Percentiles rank a stretch among this genome's conserved stretches.
Evolutionary conservation across 2,888 invertebrate genomes (phyloP).

Genomic region (Eumerus sabulonum): DNA sequence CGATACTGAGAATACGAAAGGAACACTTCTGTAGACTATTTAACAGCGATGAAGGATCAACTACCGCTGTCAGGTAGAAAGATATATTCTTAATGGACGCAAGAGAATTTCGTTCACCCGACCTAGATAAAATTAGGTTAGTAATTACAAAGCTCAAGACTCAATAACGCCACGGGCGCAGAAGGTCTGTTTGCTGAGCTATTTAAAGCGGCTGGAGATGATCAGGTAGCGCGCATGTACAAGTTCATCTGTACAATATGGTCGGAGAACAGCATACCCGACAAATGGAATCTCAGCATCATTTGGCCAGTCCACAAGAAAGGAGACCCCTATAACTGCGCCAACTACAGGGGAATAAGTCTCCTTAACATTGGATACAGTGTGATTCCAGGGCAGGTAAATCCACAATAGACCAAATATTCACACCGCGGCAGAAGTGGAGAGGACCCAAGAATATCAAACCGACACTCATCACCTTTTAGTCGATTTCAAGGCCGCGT

Average conservation of each 20-base stretch:
- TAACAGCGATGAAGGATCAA: background rate
- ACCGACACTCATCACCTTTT: too few species aligned
- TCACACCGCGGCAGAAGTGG: too few species aligned
- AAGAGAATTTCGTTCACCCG: background rate
- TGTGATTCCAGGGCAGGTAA: background rate
- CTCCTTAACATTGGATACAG: slow-evolving; percentile 12
- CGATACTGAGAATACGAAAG: background rate
- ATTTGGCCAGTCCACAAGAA: slow-evolving; percentile 5
- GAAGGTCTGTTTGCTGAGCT: background rate
- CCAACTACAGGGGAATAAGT: slow-evolving; percentile 30
- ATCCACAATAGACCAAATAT: background rate
- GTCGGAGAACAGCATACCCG: background rate
- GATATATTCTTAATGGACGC: background rate
- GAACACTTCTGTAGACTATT: too few species aligned
- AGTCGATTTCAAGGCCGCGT: too few species aligned
- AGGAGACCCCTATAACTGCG: slow-evolving; percentile 3
- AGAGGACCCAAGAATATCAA: too few species aligned
- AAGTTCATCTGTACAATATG: background rate
- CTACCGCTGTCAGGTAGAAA: slow-evolving; percentile 9
- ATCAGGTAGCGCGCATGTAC: background rate
- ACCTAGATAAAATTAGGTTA: background rate
- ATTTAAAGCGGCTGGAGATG: background rate
- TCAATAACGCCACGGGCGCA: background rate
- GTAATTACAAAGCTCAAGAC: background rate
- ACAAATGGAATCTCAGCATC: slow-evolving; percentile 3